Conservation (phyloP, 2,113 vertebrate species). For the Accipiter cooperii region DNA sequence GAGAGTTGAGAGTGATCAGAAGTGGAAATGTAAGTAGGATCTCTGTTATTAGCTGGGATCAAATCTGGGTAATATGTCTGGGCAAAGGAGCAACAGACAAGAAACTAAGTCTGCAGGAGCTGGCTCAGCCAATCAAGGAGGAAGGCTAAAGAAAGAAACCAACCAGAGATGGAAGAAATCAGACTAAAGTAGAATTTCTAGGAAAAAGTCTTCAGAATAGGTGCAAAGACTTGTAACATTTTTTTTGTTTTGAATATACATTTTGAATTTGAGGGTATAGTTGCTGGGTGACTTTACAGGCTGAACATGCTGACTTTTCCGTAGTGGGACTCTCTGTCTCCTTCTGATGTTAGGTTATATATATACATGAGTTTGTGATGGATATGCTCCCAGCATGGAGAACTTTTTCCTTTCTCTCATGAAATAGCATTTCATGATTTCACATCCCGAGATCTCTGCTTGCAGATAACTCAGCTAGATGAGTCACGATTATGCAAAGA, state of each 20-base stretch:
- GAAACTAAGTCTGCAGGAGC: neutral
- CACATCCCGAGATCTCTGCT: neutral
- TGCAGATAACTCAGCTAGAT: neutral
- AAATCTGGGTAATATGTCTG: neutral
- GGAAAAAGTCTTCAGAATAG: neutral
- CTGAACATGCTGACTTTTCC: neutral
- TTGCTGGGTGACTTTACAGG: neutral
- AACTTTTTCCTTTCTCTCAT: neutral
- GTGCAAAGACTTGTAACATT: neutral
- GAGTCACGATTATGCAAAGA: conserved; percentile 34
- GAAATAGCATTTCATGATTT: neutral
- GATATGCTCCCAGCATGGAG: neutral
- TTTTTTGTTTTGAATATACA: neutral
- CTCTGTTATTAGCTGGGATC: neutral
- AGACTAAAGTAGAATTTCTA: neutral
- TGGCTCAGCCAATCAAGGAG: neutral
- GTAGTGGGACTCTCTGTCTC: neutral
- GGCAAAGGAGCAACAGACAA: neutral
- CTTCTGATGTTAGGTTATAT: neutral
- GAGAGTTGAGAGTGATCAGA: neutral
- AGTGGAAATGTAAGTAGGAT: neutral
- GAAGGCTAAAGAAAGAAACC: neutral
- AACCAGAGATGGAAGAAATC: neutral
- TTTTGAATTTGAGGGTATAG: neutral
- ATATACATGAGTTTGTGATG: fast-evolving